Conservation (phyloP, 2,113 vertebrate species). For the Oostethus manadensis region DNA sequence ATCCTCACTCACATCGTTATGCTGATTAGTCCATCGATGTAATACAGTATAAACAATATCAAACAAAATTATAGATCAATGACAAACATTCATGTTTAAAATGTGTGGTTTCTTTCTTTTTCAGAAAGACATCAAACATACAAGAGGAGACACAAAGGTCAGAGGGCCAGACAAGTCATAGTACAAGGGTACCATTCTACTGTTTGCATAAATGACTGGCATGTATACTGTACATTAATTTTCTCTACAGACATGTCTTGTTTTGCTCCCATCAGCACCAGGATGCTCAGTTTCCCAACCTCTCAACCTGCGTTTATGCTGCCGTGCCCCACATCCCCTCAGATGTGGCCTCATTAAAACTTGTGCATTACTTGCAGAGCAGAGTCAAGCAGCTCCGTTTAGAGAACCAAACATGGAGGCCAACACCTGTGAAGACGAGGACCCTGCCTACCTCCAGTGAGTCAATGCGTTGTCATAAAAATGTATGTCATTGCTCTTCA, state of each 20-base stretch:
- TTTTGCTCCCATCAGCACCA: constrained; percentile 30
- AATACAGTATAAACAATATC: not conserved
- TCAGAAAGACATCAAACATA: constrained; percentile 53
- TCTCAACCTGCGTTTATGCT: constrained; percentile 23
- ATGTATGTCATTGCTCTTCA: too few relatives aligned
- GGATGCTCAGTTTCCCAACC: constrained; percentile 22
- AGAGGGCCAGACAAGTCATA: constrained; percentile 31
- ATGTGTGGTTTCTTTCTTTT: constrained; percentile 16
- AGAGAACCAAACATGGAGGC: constrained; percentile 53
- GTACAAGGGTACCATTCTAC: constrained; percentile 49
- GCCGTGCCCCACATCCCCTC: constrained; percentile 25
- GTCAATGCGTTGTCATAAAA: constrained; percentile 10
- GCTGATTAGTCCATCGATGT: constrained; percentile 9
- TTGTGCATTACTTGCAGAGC: constrained; percentile 69
- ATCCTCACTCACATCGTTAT: constrained; percentile 6
- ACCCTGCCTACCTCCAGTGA: constrained; percentile 56
- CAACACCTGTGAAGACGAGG: constrained; percentile 27
- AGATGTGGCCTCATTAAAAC: constrained; percentile 63
- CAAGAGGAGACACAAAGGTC: constrained; percentile 33
- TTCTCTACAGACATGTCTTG: not conserved
- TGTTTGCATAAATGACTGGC: not conserved
- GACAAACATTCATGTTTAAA: constrained; percentile 2
- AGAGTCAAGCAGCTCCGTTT: constrained; percentile 67
- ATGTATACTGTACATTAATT: not conserved
- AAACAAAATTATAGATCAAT: not conserved